phyloP scores from a whole-genome alignment of 2,113 vertebrate genomes.

The Macrotis lagotis region DNA sequence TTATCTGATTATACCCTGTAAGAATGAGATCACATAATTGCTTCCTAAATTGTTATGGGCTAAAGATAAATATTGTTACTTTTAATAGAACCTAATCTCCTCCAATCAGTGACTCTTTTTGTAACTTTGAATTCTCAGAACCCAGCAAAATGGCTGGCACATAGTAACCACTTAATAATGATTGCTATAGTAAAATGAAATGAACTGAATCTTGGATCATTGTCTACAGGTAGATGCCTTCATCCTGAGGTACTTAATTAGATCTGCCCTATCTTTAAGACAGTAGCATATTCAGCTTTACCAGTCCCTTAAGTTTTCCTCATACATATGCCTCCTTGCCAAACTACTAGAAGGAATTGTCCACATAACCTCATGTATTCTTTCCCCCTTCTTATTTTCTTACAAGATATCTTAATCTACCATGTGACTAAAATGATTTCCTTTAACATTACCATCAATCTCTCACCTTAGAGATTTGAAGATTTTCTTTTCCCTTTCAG shows the following conservation, averaged over 20 bases:
- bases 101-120: background rate
- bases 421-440: background rate
- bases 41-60: background rate
- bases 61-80: background rate
- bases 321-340: background rate
- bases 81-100: background rate
- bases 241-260: background rate
- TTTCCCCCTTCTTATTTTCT: background rate
- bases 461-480: background rate
- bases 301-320: background rate
- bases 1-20: background rate
- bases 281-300: background rate
- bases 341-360: background rate
- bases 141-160: background rate
- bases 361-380: background rate
- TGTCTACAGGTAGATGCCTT: background rate
- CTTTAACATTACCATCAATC: background rate
- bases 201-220: background rate
- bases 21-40: background rate
- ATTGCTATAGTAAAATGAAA: background rate
- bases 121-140: background rate
- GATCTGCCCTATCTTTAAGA: background rate
- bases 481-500: background rate
- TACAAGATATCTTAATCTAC: background rate
- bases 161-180: background rate